Evolutionary conservation across 2,888 invertebrate genomes (phyloP).

Genomic region (Criorhina ranunculi): DNA sequence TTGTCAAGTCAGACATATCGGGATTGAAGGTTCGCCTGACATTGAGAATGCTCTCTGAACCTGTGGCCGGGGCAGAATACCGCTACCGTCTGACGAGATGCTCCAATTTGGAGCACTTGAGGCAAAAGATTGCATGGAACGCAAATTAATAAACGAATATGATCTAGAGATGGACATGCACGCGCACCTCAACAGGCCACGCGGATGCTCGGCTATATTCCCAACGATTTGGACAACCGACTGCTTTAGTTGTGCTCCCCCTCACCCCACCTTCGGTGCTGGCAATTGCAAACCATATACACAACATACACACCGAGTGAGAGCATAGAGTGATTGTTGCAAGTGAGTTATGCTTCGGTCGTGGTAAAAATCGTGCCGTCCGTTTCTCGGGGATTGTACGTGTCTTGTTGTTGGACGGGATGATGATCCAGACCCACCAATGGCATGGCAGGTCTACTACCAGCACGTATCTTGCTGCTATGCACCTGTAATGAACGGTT

Average conservation of each 20-base stretch:
- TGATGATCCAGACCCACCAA: constrained; percentile 45
- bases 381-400: constrained; percentile 61
- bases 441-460: constrained; percentile 9
- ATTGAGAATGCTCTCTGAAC: constrained; percentile 45
- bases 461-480: constrained; percentile 71
- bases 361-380: constrained; percentile 68
- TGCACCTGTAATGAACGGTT: constrained; percentile 75
- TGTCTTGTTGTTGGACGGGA: constrained; percentile 57
- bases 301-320: constrained; percentile 27
- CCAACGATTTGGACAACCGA: constrained; percentile 23
- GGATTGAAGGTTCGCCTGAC: constrained; percentile 58
- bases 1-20: constrained; percentile 47
- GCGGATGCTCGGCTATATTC: constrained; percentile 28
- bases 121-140: constrained; percentile 56
- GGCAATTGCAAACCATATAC: too few relatives aligned
- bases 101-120: constrained; percentile 65
- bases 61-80: constrained; percentile 1
- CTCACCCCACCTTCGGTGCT: neutral
- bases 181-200: constrained; percentile 49
- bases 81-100: constrained; percentile 59
- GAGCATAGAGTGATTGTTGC: constrained; percentile 60
- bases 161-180: constrained; percentile 59
- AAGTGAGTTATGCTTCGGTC: constrained; percentile 69
- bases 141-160: constrained; percentile 65
- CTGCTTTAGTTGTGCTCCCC: neutral